Conservation (phyloP, 2,113 vertebrate genomes). For the Phalacrocorax carbo region DNA sequence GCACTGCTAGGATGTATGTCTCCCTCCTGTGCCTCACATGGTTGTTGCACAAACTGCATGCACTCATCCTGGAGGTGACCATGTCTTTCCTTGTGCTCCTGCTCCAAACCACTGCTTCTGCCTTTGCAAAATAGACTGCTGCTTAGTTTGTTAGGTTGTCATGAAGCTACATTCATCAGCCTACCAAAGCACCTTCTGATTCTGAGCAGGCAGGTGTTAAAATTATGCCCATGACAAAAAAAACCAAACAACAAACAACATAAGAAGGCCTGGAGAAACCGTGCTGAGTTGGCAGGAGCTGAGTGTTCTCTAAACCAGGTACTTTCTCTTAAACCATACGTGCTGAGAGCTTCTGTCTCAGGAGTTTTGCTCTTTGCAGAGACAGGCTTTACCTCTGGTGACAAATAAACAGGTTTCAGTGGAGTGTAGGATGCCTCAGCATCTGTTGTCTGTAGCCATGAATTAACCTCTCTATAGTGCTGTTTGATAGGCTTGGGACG, state of each 20-base stretch:
- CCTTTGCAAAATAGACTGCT: not conserved
- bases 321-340: not conserved
- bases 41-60: not conserved
- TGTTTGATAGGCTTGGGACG: not conserved
- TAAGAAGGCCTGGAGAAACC: not conserved
- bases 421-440: not conserved
- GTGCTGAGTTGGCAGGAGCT: fast-evolving
- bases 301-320: not conserved
- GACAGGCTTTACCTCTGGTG: not conserved
- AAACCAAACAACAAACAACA: not conserved
- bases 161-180: not conserved
- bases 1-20: not conserved
- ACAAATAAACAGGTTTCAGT: not conserved
- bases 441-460: not conserved
- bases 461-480: not conserved
- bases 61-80: not conserved
- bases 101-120: not conserved
- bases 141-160: not conserved
- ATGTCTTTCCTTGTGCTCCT: not conserved
- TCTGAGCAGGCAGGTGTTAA: not conserved
- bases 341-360: not conserved
- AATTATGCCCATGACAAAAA: not conserved
- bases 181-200: not conserved
- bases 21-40: not conserved
- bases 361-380: not conserved